These are phyloP conservation scores for Syngnathus acus DNA, from an alignment of 2,797 vertebrate genomes.

Conservation along the genomic window DNA sequence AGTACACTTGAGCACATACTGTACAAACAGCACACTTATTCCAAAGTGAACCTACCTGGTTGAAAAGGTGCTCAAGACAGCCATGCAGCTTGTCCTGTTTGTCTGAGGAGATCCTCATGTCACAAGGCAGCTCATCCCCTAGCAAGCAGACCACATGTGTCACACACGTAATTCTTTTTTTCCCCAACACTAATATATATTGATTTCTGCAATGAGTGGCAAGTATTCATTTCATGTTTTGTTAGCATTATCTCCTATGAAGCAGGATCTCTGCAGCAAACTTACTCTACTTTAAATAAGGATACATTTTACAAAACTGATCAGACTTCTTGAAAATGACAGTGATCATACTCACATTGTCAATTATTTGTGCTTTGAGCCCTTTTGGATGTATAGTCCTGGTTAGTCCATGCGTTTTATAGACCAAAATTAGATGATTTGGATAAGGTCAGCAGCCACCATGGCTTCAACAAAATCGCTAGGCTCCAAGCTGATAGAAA, in stretches of 20 bases:
- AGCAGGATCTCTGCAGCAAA: background rate
- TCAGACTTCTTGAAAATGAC: background rate
- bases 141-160: slow-evolving; percentile 2
- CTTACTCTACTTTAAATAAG: background rate
- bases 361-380: too few species aligned
- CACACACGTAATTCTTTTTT: background rate
- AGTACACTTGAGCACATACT: background rate
- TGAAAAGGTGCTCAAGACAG: slow-evolving; percentile 96
- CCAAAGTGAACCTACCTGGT: slow-evolving; percentile 74
- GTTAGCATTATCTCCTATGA: background rate
- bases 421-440: too few species aligned
- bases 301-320: background rate
- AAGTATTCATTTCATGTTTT: background rate
- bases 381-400: background rate
- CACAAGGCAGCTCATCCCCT: slow-evolving; percentile 95
- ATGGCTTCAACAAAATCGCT: too few species aligned
- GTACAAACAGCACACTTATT: background rate
- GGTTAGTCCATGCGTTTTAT: too few species aligned
- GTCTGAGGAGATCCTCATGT: slow-evolving; percentile 94
- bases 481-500: too few species aligned
- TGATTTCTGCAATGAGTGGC: background rate
- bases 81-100: slow-evolving; percentile 98
- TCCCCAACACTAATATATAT: background rate
- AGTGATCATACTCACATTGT: background rate
- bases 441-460: too few species aligned